Evolutionary conservation across 2,797 vertebrate species (phyloP), one percentile per base, ranked within the genome.

Genomic region (Spondyliosoma cantharus): DNA sequence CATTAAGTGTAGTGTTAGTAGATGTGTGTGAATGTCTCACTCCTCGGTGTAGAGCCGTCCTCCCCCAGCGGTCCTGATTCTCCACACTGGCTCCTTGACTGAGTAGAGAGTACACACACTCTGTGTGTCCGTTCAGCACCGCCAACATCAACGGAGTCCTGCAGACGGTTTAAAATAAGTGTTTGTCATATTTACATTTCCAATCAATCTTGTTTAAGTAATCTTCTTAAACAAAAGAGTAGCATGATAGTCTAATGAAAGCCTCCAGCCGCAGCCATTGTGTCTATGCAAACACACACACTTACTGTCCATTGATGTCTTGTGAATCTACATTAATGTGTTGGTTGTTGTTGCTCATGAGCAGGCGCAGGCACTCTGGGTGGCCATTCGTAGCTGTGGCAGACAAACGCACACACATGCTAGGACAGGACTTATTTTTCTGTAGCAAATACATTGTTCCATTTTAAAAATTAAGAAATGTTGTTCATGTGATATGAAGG

Each of bases 81-180:
- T 98, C 96, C 19, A 97, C 96, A 7, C 94, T 95, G 90, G 97
- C 97, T 91, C 97, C 97, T 92, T 97, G 97, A 89, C 96, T 96
- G 69, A 99, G 94, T 63, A 99, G 93, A 45, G 96, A 96, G 92
- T 96, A 97, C 66, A 97, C 97, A 61, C 97, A 98, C 87, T 98
- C 97, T 0, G 96, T 96, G 93, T 99, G 97, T 85, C 97, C 97
- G 0, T 97, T 98, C 84, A 98, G 95, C 85, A 98, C 97, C 19
- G 97, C 97, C 71, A 99, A 71, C 98, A 98, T 99, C 90, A 99
- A 91, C 81, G 98, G 96, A 66, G 97, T 98, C 92, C 98, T 99
- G 87, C 43, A 24, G 20, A 82, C 67, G 70, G 32, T 7, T 58
- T 49, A 15, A 19, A 76, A 75, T 37, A 37, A 37, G 37, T 37